Conservation (phyloP, 2,797 vertebrate species). For the Gymnopithys bicolor region DNA sequence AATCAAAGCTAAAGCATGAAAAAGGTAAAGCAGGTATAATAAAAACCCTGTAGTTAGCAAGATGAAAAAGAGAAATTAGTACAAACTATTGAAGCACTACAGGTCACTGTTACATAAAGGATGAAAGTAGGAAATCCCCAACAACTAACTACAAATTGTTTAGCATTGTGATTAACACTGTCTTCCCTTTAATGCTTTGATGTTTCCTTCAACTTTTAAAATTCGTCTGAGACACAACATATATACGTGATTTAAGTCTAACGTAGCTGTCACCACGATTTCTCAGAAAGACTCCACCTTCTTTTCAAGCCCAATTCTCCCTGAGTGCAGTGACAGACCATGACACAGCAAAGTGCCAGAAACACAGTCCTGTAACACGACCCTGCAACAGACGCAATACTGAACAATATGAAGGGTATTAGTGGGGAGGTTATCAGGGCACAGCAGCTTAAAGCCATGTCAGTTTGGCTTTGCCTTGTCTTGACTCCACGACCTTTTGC, state of each 20-base stretch:
- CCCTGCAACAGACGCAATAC: neutral
- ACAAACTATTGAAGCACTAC: neutral
- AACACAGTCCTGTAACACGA: neutral
- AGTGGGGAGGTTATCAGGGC: neutral
- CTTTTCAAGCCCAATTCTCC: neutral
- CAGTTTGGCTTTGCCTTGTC: neutral
- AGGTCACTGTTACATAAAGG: neutral
- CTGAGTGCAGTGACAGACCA: neutral
- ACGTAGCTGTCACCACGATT: rapidly evolving
- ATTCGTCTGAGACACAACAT: neutral
- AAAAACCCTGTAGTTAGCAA: neutral
- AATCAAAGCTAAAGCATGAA: neutral
- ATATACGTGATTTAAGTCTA: neutral
- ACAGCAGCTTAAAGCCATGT: neutral
- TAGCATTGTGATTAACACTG: neutral
- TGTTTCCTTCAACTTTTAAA: neutral
- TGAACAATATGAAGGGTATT: neutral
- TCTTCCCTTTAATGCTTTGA: neutral
- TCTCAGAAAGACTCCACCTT: neutral
- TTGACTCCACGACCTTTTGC: neutral
- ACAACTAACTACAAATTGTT: neutral
- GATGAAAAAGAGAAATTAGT: neutral
- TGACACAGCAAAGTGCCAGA: neutral
- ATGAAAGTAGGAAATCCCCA: neutral
- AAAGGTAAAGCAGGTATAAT: neutral